Base-by-base conservation (phyloP, 2,888 invertebrate species). In the Drosophila meridiana region DNA sequence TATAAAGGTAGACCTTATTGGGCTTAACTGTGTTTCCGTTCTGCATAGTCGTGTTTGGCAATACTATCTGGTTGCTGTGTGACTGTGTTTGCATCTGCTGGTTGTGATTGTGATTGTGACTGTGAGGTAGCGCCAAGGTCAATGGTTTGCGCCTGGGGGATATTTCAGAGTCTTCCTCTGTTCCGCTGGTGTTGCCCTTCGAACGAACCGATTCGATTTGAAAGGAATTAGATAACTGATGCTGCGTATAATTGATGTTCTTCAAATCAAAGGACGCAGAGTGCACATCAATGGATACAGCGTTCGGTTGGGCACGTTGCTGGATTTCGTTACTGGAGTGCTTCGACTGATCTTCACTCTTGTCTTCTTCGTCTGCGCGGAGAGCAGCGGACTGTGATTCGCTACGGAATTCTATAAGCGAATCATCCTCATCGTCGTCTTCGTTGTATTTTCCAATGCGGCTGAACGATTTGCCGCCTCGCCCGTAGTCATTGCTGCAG, bases 1-100 rank as follows among this genome's bases (percentile, higher is more conserved):
- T 99, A 92, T 98, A 99, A 20, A 99, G 94, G 92, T 96, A 98
- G 91, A 96, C 95, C 91, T 94, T 94, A 9, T 93, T 92, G 56
- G 89, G 90, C 55, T 78, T 78, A 3, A 55, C 26, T 11, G 65
- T 14, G 5, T 52, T 38, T 26, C 81, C 83, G 52, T 83, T 76
- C 47, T 70, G 73, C 3, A 70, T 57, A 11, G 60, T 60, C 14
- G 79, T 58, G 64, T 67, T 78, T 6, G 73, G 76, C 6, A 73
- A 52, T 47, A 68, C 32, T 14, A 50, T 36, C 36, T 76, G 76
- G 45, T 56, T 69, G 1, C 60, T 70, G 47, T 72, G 73, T 13
- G 55, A 38, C 9, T 42, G 58, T 30, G 47, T 34, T 30, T 67
- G 62, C 4, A 70, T 56, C 30, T 65, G 73, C 28, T 77, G 70